phyloP scores from a whole-genome alignment of 2,113 vertebrate species.

The Vimba vimba region DNA sequence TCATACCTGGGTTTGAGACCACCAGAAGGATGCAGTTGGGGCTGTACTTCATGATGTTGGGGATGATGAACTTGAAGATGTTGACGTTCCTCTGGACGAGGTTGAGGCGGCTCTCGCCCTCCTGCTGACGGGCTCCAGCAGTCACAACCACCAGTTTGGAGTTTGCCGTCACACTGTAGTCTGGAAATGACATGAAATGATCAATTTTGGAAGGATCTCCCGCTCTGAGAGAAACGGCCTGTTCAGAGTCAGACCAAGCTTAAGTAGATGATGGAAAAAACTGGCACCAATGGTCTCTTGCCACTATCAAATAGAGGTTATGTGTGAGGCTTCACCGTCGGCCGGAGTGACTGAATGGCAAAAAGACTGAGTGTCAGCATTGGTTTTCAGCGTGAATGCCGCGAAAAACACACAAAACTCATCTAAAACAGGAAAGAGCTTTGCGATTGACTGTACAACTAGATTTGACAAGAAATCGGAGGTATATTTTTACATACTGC shows the following conservation, averaged over 20 bases:
- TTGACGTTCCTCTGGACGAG: conserved; percentile 97
- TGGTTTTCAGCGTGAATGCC: too few species aligned
- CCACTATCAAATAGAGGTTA: too few species aligned
- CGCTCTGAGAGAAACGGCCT: neutral
- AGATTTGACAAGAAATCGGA: too few species aligned
- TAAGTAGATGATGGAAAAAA: too few species aligned
- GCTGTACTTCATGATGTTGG: conserved; percentile 96
- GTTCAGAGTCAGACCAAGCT: neutral
- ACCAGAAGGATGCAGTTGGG: conserved; percentile 93
- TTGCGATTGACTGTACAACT: too few species aligned
- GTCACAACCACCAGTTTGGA: conserved; percentile 96
- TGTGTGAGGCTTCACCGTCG: rapidly evolving
- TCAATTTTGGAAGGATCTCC: neutral
- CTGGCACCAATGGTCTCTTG: too few species aligned
- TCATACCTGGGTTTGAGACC: conserved; percentile 95
- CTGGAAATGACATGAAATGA: conserved; percentile 67
- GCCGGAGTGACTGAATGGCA: too few species aligned
- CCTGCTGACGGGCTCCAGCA: conserved; percentile 95
- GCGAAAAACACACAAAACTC: too few species aligned
- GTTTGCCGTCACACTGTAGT: conserved; percentile 93
- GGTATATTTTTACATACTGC: too few species aligned
- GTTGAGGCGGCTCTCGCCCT: conserved; percentile 97
- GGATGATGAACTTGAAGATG: conserved; percentile 99
- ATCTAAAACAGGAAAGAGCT: too few species aligned
- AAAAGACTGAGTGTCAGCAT: too few species aligned